Evolutionary conservation across 2,797 vertebrate species (phyloP).

Genomic region (Pyrocephalus nanus): DNA sequence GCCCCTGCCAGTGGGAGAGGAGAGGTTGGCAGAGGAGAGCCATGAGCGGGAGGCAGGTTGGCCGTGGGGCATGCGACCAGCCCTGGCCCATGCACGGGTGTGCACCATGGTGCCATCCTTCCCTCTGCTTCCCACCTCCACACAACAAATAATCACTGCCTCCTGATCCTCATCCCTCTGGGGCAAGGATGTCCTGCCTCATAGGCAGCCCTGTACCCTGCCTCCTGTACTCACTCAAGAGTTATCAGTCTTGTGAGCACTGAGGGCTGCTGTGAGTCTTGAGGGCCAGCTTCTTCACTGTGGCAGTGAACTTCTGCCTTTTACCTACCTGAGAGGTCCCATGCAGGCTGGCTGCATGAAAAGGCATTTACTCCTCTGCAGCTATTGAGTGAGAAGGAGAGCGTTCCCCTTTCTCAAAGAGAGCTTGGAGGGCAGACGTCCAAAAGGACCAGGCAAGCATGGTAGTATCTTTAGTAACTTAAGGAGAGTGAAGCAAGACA

Average conservation of each 20-base stretch:
- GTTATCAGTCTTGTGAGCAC: neutral
- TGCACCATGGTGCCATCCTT: neutral
- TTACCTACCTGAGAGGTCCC: neutral
- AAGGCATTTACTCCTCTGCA: neutral
- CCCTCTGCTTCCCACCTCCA: neutral
- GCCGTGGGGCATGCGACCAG: rapidly evolving
- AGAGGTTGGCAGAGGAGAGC: neutral
- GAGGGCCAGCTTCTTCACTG: neutral
- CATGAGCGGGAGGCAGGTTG: rapidly evolving
- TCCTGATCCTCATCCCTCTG: neutral
- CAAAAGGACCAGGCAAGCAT: neutral
- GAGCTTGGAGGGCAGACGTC: neutral
- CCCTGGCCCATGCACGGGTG: rapidly evolving
- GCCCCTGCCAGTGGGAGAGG: neutral
- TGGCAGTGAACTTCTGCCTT: neutral
- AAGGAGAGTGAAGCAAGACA: neutral
- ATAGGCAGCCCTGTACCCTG: neutral
- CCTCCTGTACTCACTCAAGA: neutral
- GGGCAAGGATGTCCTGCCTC: neutral
- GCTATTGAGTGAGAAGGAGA: neutral
- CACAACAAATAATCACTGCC: neutral
- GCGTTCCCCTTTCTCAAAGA: neutral
- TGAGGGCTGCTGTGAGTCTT: neutral
- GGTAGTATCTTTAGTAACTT: neutral
- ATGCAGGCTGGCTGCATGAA: neutral